A percentile compares a stretch with the other conserved stretches of the same genome.
These are phyloP conservation scores for Erynnis tages DNA, from an alignment of 2,888 invertebrate genomes.

Conservation along the genomic window DNA sequence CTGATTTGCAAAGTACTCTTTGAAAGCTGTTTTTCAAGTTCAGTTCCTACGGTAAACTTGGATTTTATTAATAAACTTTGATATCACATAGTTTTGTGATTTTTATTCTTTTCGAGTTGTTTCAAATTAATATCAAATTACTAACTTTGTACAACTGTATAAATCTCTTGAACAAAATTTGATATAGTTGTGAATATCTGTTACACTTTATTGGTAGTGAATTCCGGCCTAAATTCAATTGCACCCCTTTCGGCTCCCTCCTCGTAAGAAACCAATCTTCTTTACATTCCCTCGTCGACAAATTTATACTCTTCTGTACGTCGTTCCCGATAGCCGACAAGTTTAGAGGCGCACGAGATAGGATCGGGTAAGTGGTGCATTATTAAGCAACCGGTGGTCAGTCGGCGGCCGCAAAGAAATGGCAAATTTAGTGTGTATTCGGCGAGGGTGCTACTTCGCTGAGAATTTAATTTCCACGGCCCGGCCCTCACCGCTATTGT, in stretches of 20 bases:
- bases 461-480: constrained; percentile 79
- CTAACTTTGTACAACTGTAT: too few relatives aligned
- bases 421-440: constrained; percentile 60
- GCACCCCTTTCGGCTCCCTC: constrained; percentile 71
- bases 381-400: constrained; percentile 59
- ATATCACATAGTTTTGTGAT: too few relatives aligned
- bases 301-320: constrained; percentile 77
- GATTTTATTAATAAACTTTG: too few relatives aligned
- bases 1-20: constrained; percentile 80
- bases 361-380: constrained; percentile 39
- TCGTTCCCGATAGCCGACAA: constrained; percentile 58
- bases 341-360: constrained; percentile 44
- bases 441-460: constrained; percentile 53
- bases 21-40: constrained; percentile 45
- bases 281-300: constrained; percentile 78
- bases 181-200: constrained; percentile 2
- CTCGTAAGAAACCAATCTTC: constrained; percentile 76
- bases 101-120: not conserved
- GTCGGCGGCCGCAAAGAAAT: constrained; percentile 60
- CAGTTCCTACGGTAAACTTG: not conserved
- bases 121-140: not conserved
- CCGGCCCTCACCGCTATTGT: constrained; percentile 76
- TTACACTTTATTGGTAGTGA: constrained; percentile 45
- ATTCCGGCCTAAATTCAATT: constrained; percentile 77
- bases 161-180: not conserved